phyloP scores from a whole-genome alignment of 2,113 vertebrate species.

The Neolamprologus variostigma region DNA sequence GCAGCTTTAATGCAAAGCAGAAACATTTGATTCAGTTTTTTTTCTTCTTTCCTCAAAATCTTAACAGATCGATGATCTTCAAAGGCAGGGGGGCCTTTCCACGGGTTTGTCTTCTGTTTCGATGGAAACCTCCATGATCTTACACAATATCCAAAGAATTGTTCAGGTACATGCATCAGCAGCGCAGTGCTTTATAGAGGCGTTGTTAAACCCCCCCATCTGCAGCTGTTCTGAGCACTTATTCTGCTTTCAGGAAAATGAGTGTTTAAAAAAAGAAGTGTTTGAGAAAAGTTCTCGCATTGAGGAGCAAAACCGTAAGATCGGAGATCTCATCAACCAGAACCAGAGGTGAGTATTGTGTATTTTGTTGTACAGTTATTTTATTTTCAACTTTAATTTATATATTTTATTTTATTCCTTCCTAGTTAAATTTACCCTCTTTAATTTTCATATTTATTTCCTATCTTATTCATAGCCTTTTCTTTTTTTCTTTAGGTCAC shows the following conservation, averaged over 20 bases:
- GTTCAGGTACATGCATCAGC: constrained; percentile 77
- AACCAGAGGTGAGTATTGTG: constrained; percentile 83
- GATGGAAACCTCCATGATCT: constrained; percentile 93
- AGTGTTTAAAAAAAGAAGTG: constrained; percentile 91
- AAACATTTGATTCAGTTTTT: background rate
- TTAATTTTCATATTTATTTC: too few species aligned
- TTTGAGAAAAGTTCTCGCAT: constrained; percentile 92
- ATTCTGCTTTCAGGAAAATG: constrained; percentile 82
- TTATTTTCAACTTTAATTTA: too few species aligned
- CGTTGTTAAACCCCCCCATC: fast-evolving
- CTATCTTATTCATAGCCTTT: too few species aligned
- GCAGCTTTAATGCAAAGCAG: background rate
- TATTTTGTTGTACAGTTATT: too few species aligned
- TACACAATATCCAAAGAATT: constrained; percentile 91
- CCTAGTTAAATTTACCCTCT: too few species aligned
- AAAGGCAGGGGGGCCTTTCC: constrained; percentile 72
- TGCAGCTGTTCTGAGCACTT: background rate
- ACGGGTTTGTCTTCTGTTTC: constrained; percentile 76
- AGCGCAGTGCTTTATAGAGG: fast-evolving
- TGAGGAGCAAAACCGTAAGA: constrained; percentile 95
- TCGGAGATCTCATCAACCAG: constrained; percentile 87
- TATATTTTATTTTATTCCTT: too few species aligned
- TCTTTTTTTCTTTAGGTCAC: too few species aligned
- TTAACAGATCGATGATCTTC: constrained; percentile 83
- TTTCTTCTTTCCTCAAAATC: background rate